Base-by-base conservation (phyloP, 2,888 invertebrate species). In the Conomelus anceps region DNA sequence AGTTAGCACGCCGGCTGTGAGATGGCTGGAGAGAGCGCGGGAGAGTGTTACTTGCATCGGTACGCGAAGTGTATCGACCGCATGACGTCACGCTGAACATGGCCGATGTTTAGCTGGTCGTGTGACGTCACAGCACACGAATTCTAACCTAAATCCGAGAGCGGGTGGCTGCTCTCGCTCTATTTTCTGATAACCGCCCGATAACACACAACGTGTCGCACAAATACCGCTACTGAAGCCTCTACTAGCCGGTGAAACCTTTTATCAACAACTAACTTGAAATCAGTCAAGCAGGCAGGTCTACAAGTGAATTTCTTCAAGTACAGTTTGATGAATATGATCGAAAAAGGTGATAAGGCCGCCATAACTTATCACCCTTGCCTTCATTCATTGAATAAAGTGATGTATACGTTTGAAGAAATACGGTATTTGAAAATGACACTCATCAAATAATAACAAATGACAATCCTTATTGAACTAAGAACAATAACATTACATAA, bases 1-100 rank as follows among this genome's bases (percentile, higher is more conserved):
- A 63, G 63, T 63, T n/a, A 63, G n/a, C 63, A 63, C 17, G 17
- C 11, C 41, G 17, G 41, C 41, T 13, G 41, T 20, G 3, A 20
- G 11, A 17, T 3, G 11, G 17, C 13, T 41, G 3, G 41, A 41
- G 63, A 63, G 63, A n/a, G 34, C 13, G 34, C 34, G 34, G 17
- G 34, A 34, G 34, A 17, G 34, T 9, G 34, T 13, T n/a, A n/a
- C 63, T 63, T 63, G 63, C 63, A 63, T 20, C n/a, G 63, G 63
- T 63, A 63, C 63, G 86, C 86, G 86, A 29, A 24, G 86, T 86
- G 86, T 86, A 86, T 86, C 86, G 86, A 86, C 86, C 86, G 22
- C 22, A 17, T 26, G 4, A 86, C 86, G 86, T 86, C 86, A 86
- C 26, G 9, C n/a, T 22, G n/a, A 23, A 86, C 23, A 86, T 26